phyloP scores from a whole-genome alignment of 2,797 vertebrate species.

The Cheirogaleus major region DNA sequence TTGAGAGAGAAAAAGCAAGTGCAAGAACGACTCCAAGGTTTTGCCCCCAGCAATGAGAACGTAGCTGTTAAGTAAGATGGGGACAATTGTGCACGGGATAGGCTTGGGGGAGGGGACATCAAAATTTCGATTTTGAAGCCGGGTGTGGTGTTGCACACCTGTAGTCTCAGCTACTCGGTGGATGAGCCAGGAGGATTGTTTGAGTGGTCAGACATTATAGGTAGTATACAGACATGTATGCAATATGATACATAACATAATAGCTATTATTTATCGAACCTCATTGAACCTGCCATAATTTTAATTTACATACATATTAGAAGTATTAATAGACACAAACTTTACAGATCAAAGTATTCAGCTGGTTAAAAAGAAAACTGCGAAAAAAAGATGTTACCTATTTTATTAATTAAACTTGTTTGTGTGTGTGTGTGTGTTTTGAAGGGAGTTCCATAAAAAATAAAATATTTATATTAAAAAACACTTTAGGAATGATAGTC shows the following conservation, averaged over 20 bases:
- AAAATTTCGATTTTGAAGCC: neutral
- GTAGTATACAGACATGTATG: neutral
- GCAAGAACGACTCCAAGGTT: neutral
- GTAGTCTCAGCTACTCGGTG: too few relatives aligned
- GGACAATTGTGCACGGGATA: neutral
- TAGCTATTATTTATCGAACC: neutral
- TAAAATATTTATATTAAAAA: too few relatives aligned
- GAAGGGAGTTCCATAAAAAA: too few relatives aligned
- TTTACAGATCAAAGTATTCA: neutral
- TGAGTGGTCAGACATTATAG: neutral
- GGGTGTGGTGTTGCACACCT: too few relatives aligned
- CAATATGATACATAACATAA: neutral
- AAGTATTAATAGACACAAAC: neutral
- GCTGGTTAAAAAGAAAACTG: neutral
- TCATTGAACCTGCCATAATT: neutral
- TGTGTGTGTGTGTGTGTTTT: too few relatives aligned
- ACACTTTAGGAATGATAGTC: too few relatives aligned
- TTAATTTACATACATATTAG: neutral
- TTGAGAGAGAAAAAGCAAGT: neutral
- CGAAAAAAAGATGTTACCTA: neutral
- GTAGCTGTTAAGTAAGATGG: neutral
- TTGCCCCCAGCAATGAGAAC: neutral
- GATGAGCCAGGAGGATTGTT: too few relatives aligned
- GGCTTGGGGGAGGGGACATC: too few relatives aligned
- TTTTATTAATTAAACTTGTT: neutral